Evolutionary conservation across 2,888 invertebrate species (phyloP).

Genomic region (Spilarctia lutea): DNA sequence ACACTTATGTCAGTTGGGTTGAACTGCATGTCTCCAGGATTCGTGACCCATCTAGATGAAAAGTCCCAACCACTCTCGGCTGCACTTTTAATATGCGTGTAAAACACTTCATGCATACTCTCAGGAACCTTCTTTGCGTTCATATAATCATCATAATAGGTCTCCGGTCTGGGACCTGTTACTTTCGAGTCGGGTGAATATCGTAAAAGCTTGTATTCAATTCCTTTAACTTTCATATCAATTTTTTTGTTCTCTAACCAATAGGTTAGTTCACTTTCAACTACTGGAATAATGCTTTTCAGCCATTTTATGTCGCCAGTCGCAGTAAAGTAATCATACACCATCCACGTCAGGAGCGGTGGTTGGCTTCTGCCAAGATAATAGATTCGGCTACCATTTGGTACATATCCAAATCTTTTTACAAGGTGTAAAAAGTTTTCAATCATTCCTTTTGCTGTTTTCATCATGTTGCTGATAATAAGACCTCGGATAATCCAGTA

Average conservation of each 20-base stretch:
- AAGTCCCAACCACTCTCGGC: conserved; percentile 97
- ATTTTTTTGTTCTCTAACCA: conserved; percentile 88
- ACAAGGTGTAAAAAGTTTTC: conserved; percentile 92
- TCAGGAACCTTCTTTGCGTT: conserved; percentile 80
- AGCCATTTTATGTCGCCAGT: conserved; percentile 90
- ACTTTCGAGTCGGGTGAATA: conserved; percentile 84
- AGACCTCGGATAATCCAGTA: conserved; percentile 95
- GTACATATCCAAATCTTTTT: conserved; percentile 89
- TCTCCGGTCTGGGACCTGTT: conserved; percentile 90
- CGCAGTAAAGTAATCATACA: conserved; percentile 88
- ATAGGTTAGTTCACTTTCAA: conserved; percentile 89
- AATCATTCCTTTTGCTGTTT: conserved; percentile 91
- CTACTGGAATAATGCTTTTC: conserved; percentile 81
- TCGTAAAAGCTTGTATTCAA: conserved; percentile 86
- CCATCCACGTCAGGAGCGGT: conserved; percentile 91
- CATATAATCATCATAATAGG: conserved; percentile 89
- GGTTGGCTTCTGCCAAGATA: conserved; percentile 91
- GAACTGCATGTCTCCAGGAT: conserved; percentile 82
- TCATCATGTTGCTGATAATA: conserved; percentile 91
- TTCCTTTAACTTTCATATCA: conserved; percentile 81
- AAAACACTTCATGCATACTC: conserved; percentile 85
- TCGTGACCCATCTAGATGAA: conserved; percentile 92
- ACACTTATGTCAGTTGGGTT: conserved; percentile 89
- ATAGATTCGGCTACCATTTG: conserved; percentile 94
- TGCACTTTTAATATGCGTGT: conserved; percentile 90